Evolutionary conservation across 2,797 vertebrate species (phyloP), one percentile per base, ranked within the genome.

Genomic region (Karalla daura): DNA sequence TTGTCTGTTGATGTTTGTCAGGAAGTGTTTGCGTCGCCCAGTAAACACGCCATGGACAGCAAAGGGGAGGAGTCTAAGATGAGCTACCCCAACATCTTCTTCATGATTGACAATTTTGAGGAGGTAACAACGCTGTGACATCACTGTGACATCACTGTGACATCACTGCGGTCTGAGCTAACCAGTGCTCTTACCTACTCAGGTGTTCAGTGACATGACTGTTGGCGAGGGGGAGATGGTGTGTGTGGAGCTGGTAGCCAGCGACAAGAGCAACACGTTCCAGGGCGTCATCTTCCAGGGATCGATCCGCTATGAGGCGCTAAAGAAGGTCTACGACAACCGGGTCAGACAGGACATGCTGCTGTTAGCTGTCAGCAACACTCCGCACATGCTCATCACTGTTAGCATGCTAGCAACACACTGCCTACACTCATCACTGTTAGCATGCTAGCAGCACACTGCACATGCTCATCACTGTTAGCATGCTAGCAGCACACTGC

Each of bases 21-120:
- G 98, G 96, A 98, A 95, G 97, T 99, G 73, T 99, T 99, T 8
- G 98, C 98, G 0, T 98, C 98, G 20, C 98, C 98, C 3, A 99
- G 97, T 70, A 99, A 98, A 67, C 95, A 99, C 74, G 96, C 97
- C 0, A 99, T 99, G 98, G 98, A 99, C 91, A 99, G 97, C 86
- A 99, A 99, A 81, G 98, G 98, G 13, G 97, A 99, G 28, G 97
- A 99, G 75, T 99, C 98, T 10, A 98, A 98, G 91, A 99, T 99
- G 91, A 99, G 98, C 91, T 99, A 99, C 85, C 98, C 98, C 4
- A 98, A 99, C 89, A 99, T 99, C 89, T 99, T 99, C 93, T 99
- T 98, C 90, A 99, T 99, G 98, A 99, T 99, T 4, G 98, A 99
- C 91, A 99, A 96, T 90, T 99, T 99, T 32, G 98, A 99, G 81